phyloP scores from a whole-genome alignment of 2,113 vertebrate genomes.

The Tragelaphus strepsiceros region DNA sequence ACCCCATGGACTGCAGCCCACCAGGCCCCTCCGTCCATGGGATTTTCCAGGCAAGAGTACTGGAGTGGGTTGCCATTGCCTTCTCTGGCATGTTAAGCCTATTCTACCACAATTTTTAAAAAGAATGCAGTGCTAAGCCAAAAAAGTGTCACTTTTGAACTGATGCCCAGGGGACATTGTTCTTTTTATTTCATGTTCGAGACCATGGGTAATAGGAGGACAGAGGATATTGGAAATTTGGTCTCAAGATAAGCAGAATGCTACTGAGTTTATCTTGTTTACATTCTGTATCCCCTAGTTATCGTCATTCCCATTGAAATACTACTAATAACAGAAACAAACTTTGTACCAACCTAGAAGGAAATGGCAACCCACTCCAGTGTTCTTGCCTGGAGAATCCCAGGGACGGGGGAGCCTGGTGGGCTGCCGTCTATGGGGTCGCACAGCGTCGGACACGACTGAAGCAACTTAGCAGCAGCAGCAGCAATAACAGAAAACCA shows the following conservation, averaged over 20 bases:
- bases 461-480: too few relatives aligned
- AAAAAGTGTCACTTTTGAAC: background rate
- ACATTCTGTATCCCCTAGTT: background rate
- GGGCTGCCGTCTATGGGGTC: too few relatives aligned
- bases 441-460: too few relatives aligned
- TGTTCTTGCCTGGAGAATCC: too few relatives aligned
- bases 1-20: too few relatives aligned
- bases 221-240: background rate
- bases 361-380: too few relatives aligned
- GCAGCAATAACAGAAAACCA: background rate
- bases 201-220: background rate
- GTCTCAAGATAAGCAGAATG: background rate
- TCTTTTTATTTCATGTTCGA: background rate
- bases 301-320: background rate
- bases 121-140: background rate
- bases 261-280: background rate
- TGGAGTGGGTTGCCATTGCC: too few relatives aligned
- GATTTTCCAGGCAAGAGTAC: too few relatives aligned
- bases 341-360: background rate
- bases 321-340: background rate
- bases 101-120: background rate
- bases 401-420: too few relatives aligned
- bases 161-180: background rate
- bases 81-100: background rate
- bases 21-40: too few relatives aligned